Conservation (phyloP, 2,797 vertebrate species). For the Parauchenoglanis punctatus region DNA sequence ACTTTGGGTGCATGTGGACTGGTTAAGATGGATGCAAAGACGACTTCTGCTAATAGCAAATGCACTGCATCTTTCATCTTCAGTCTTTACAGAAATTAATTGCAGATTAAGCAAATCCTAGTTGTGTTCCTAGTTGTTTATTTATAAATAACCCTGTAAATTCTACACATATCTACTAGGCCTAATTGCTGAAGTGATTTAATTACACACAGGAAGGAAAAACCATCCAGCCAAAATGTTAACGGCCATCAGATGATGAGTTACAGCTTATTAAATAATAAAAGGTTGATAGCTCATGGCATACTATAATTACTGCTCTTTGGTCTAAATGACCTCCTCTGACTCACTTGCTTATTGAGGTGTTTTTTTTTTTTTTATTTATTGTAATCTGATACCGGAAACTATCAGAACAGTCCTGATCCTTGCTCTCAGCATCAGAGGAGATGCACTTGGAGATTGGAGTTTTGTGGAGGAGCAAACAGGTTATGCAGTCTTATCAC, state of each 20-base stretch:
- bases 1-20: background rate
- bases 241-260: background rate
- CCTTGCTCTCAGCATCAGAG: background rate
- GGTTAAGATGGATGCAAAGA: background rate
- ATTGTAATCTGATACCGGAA: background rate
- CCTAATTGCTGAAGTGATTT: slow-evolving; percentile 3
- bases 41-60: background rate
- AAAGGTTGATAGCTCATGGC: background rate
- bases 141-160: background rate
- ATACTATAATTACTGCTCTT: background rate
- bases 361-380: background rate
- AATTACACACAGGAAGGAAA: background rate
- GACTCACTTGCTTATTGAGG: background rate
- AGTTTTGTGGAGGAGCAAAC: background rate
- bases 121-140: background rate
- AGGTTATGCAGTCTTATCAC: background rate
- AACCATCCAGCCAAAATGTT: slow-evolving; percentile 1
- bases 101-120: background rate
- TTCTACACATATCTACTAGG: background rate
- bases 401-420: background rate
- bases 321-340: background rate
- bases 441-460: background rate
- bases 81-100: background rate
- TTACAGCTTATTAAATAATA: background rate
- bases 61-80: background rate